Evolutionary conservation across 2,797 vertebrate genomes (phyloP), one percentile per base, ranked within the genome.

Genomic region (Pyrocephalus nanus): DNA sequence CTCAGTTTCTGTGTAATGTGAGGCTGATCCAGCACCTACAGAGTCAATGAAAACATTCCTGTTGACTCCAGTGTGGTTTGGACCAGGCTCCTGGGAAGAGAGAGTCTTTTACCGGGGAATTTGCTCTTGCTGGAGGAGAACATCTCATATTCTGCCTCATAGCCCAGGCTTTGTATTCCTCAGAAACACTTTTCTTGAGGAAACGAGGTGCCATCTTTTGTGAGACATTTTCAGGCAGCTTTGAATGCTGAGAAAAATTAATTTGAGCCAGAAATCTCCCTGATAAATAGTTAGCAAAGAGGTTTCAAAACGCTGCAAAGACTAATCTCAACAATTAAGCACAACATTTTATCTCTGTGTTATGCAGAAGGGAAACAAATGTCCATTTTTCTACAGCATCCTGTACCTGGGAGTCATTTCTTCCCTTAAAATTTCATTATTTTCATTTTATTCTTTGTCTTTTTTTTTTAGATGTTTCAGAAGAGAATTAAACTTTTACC

Each of bases 401-500:
- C 42, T 55, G 47, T 40, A 29, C 51, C 85, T 77, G 58, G 22
- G 34, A 79, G 36, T 86, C 2, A 43, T 79, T 84, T 61, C 66
- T 65, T 71, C 45, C 74, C 30, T 64, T 32, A 20, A 79, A 66
- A 64, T 38, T 15, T 70, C 34, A 82, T 66, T 79, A 30, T 66
- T 58, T 66, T 66, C 21, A 34, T 48, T 69, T 87, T 67, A 51
- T 75, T 67, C 15, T 60, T 81, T 43, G 43, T 58, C 13, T 32
- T 43, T 38, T 87, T 76, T 43, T n/a, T 85, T 85, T 40, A 62
- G 26, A 5, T 70, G 19, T 73, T 96, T 90, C 87, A 76, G 82
- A 47, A 94, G 27, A 32, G 73, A 95, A 95, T 89, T 82, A 86
- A 96, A 97, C 92, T 97, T 96, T 61, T 45, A 89, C 78, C 62